Conservation (phyloP, 1,140 invertebrate species). For the Lethocerus indicus region DNA sequence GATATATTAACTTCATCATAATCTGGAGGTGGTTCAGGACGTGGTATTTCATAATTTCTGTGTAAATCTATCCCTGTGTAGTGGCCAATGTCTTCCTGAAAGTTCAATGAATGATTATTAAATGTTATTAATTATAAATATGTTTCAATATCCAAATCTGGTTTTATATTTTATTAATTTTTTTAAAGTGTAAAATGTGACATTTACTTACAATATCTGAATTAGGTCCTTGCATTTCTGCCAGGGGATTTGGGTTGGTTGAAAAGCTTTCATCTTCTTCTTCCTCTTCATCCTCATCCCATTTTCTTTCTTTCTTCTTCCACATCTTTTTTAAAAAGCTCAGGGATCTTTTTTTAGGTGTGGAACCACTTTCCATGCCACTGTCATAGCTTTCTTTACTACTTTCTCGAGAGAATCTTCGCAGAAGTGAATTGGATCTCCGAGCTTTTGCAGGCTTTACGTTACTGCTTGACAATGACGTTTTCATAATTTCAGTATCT, state of each 20-base stretch:
- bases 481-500: too few relatives aligned
- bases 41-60: conserved; percentile 9
- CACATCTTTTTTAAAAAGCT: conserved; percentile 15
- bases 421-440: conserved; percentile 1
- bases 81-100: neutral
- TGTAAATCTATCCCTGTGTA: conserved; percentile 2
- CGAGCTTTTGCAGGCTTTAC: too few relatives aligned
- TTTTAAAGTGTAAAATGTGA: neutral
- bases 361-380: conserved; percentile 3
- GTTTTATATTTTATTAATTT: neutral
- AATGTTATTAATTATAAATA: neutral
- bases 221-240: conserved; percentile 11
- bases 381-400: conserved; percentile 1
- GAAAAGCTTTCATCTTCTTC: conserved; percentile 3
- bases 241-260: neutral
- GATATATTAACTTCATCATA: conserved; percentile 15
- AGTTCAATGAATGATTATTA: neutral
- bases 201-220: conserved; percentile 9
- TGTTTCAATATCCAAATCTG: neutral
- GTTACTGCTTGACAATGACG: too few relatives aligned
- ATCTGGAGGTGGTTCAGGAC: conserved; percentile 17
- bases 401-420: neutral
- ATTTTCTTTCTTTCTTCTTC: conserved; percentile 15
- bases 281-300: conserved; percentile 7
- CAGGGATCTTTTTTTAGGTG: conserved; percentile 13